phyloP scores from a whole-genome alignment of 2,797 vertebrate species.

The Spinus pinus region DNA sequence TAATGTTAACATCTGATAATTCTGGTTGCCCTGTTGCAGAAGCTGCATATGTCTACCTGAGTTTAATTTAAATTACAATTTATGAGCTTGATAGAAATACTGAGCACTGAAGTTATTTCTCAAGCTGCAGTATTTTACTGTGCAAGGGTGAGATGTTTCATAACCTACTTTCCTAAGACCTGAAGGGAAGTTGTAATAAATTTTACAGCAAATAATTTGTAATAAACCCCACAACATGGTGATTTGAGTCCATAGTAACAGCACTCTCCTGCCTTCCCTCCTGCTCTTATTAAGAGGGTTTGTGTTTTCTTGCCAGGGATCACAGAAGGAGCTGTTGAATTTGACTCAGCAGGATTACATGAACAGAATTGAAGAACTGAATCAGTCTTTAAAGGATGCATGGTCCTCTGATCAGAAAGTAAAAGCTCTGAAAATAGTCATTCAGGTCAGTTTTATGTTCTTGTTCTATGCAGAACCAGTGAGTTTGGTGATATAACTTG shows the following conservation, averaged over 20 bases:
- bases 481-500: neutral
- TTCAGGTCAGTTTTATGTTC: conserved; percentile 82
- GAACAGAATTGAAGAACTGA: conserved; percentile 94
- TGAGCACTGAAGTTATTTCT: neutral
- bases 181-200: neutral
- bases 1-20: neutral
- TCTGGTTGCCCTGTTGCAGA: neutral
- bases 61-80: neutral
- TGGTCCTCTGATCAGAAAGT: conserved; percentile 99
- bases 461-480: neutral
- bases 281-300: neutral
- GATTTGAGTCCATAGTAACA: neutral
- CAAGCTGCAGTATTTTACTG: neutral
- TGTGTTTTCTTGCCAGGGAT: conserved; percentile 80
- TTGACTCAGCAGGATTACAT: conserved; percentile 97
- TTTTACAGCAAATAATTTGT: neutral
- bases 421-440: conserved; percentile 97
- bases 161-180: neutral
- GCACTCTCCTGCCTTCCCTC: neutral
- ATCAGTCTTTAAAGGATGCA: conserved; percentile 95
- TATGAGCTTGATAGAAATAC: neutral
- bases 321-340: conserved; percentile 93
- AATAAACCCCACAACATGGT: neutral
- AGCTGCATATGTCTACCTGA: neutral
- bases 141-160: neutral